Base-by-base conservation (phyloP, 2,888 invertebrate genomes). In the Willowsia nigromaculata region DNA sequence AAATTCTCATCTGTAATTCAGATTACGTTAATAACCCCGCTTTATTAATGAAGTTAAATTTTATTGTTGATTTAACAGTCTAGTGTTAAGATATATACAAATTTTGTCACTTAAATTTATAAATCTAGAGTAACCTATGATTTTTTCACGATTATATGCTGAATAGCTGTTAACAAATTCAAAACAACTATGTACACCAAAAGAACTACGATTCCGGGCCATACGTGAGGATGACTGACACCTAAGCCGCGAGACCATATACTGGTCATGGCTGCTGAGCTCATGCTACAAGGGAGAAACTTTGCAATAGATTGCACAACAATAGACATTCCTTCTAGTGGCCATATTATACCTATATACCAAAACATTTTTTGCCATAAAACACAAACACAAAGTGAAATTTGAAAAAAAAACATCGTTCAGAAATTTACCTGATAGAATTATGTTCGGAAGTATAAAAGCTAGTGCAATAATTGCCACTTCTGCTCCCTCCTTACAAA, bases 291-390 rank as follows among this genome's bases (percentile, higher is more conserved):
- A 3, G 91, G 91, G 4, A 91, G 59, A 9, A 81, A n/a, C 94
- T 93, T 27, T 1, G 50, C 65, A 27, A 84, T n/a, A 18, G 5
- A n/a, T 47, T 90, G 90, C n/a, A 91, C 89, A 96, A 95, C 93
- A 96, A 95, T 1, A 6, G 98, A 98, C 97, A 99, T 98, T 86
- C 98, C 98, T 94, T 98, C 98, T 90, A 98, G 96, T 89, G 98
- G 98, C 98, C 98, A 98, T 93, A 98, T 97, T 47, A 98, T 98
- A 83, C 98, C 98, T 95, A 18, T 22, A 11, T 18, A 13, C 18
- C 6, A 53, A 53, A 18, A 18, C 53, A 53, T 7, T 76, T 40
- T 76, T 40, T n/a, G n/a, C n/a, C n/a, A n/a, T n/a, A n/a, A n/a
- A n/a, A n/a, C n/a, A n/a, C n/a, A n/a, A n/a, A 50, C 22, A n/a